These are phyloP conservation scores for Myotis lucifugus DNA, from an alignment of 2,113 vertebrate genomes.

Conservation along the genomic window DNA sequence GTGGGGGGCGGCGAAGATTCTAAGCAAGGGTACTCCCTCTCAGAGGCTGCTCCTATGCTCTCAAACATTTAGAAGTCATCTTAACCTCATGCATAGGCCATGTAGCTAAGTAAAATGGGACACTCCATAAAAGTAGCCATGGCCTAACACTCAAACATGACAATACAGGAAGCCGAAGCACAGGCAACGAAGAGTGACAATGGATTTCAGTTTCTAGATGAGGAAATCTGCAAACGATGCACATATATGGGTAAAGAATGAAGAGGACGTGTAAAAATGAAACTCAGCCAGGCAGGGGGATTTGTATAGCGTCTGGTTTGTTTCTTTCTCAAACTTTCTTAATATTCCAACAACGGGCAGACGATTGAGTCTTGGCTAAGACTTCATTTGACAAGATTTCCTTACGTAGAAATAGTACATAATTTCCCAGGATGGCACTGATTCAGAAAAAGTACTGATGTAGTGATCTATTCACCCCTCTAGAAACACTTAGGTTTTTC, in stretches of 20 bases:
- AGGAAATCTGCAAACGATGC: conserved; percentile 5
- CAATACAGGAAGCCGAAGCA: not conserved
- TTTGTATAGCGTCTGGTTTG: not conserved
- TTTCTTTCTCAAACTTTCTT: conserved; percentile 57
- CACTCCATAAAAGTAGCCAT: not conserved
- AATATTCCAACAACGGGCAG: not conserved
- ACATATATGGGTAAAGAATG: conserved; percentile 55
- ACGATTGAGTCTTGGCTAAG: not conserved
- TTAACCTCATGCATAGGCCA: not conserved
- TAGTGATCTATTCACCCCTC: not conserved
- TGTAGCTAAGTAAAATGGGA: not conserved
- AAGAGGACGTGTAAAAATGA: conserved; percentile 39
- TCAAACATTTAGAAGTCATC: not conserved
- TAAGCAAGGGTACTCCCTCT: not conserved
- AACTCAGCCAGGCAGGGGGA: not conserved
- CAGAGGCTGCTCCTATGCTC: not conserved
- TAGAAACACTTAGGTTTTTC: not conserved
- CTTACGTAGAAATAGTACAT: not conserved
- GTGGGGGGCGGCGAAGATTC: not conserved
- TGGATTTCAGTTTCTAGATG: conserved; percentile 59
- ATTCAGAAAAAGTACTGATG: not conserved
- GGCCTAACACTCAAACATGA: not conserved
- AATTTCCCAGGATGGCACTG: not conserved
- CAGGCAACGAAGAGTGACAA: not conserved
- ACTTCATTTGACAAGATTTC: conserved; percentile 32